Evolutionary conservation across 2,888 invertebrate species (phyloP), one percentile per base, ranked within the genome.

Genomic region (Calliphora vomitoria): DNA sequence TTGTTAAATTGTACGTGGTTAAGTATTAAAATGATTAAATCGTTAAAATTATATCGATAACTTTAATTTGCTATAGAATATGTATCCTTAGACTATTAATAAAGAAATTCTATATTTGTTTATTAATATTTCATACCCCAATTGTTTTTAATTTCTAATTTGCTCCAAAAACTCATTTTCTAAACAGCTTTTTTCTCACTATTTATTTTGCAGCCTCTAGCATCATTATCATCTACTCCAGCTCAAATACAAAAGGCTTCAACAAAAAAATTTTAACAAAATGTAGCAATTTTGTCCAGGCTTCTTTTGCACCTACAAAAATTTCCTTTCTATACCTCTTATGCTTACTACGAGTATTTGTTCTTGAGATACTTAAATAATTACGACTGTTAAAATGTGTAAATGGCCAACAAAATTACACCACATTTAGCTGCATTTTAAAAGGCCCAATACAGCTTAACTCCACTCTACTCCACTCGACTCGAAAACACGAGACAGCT

Each of bases 331-430:
- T 8, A 15, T 31, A 53, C n/a, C 41, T 11, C 38, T 18, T 41
- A 8, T 58, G 15, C 0, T 64, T 53, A 64, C 31, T 31, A 18
- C 1, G 5, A 69, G 18, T 53, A 62, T 62, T 53, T 81, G 38
- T 64, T 25, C 8, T 55, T 35, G 18, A 41, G 25, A 35, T 64
- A 66, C 74, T 74, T 69, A 47, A 60, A 82, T 68, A 82, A 75
- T 82, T 75, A 82, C 25, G 75, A 44, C 58, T 25, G 35, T 47
- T 60, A 62, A 82, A 80, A 62, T 47, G 13, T 50, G 66, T 50
- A 69, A 82, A 69, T 75, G 75, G 58, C 20, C 68, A 82, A 66
- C 68, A 75, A 58, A 35, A 68, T 55, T 18, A 62, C 15, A 41
- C 50, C 50, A 53, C 13, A 69, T 64, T 82, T 35, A 76, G 58